A percentile compares a stretch with the other conserved stretches of the same genome.
Conservation (phyloP, 2,797 vertebrate genomes). For the Emys orbicularis region DNA sequence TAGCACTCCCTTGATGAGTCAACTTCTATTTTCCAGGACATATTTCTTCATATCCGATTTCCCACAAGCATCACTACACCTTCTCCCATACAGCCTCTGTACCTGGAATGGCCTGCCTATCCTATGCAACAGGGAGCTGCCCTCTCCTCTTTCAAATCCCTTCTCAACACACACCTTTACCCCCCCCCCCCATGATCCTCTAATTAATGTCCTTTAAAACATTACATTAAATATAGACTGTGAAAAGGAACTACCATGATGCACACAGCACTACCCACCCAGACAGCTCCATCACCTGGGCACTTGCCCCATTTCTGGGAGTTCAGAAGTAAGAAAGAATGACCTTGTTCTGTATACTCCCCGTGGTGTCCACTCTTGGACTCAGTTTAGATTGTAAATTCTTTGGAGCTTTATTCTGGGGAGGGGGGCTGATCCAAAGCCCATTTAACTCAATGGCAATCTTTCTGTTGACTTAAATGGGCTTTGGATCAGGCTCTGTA, state of each 20-base stretch:
- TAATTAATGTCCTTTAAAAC: not conserved
- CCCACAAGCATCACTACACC: not conserved
- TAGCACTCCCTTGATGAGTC: not conserved
- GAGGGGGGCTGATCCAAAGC: not conserved
- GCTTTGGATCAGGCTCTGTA: not conserved
- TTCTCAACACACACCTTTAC: not conserved
- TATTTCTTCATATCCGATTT: fast-evolving
- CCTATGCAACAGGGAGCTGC: not conserved
- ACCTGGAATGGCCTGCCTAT: not conserved
- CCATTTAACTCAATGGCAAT: not conserved
- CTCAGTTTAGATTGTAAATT: fast-evolving
- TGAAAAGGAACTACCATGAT: not conserved
- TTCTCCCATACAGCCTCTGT: not conserved
- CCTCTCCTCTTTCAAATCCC: fast-evolving
- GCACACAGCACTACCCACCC: not conserved
- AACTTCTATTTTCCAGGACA: not conserved
- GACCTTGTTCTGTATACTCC: not conserved
- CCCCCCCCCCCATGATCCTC: fast-evolving
- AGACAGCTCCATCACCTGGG: not conserved
- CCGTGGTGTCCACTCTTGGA: not conserved
- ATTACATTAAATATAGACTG: not conserved
- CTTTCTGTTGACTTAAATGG: not conserved
- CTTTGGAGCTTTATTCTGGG: not conserved
- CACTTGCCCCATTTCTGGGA: not conserved
- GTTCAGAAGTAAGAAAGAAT: not conserved